Evolutionary conservation across 1,140 invertebrate species (phyloP).

Genomic region (Trigoniulus corallinus): DNA sequence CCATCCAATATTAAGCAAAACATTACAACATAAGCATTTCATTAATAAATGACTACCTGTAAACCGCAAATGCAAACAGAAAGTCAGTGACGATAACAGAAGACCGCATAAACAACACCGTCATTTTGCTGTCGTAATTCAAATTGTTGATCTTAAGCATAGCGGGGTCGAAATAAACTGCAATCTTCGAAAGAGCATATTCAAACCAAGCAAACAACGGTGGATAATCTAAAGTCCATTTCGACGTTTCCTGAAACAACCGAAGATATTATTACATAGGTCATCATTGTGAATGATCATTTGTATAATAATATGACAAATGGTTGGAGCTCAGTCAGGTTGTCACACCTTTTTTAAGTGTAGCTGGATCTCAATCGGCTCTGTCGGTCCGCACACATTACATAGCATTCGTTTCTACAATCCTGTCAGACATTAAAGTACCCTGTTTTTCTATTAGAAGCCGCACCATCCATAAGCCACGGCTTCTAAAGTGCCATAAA

Average conservation of each 20-base stretch:
- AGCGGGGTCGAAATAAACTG: conserved; percentile 60
- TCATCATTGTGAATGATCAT: background rate
- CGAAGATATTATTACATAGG: conserved; percentile 6
- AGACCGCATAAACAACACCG: conserved; percentile 76
- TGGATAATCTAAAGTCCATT: conserved; percentile 99
- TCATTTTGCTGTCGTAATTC: conserved; percentile 60
- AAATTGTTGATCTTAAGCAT: conserved; percentile 75
- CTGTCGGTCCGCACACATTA: no score
- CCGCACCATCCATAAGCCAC: no score
- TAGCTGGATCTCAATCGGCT: no score
- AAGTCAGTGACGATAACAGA: conserved; percentile 81
- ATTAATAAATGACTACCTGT: conserved; percentile 25
- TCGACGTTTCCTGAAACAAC: conserved; percentile 52
- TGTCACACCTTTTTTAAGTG: no score
- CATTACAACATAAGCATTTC: background rate
- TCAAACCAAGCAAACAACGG: conserved; percentile 98
- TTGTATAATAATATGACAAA: background rate
- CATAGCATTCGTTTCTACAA: background rate
- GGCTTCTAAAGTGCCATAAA: no score
- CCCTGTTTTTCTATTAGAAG: no score
- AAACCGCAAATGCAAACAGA: conserved; percentile 58
- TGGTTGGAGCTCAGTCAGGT: no score
- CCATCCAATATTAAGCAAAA: background rate
- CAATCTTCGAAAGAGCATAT: conserved; percentile 58
- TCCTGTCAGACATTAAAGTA: background rate